These are phyloP conservation scores for Ceryle rudis DNA, from an alignment of 2,797 vertebrate species.

Conservation along the genomic window DNA sequence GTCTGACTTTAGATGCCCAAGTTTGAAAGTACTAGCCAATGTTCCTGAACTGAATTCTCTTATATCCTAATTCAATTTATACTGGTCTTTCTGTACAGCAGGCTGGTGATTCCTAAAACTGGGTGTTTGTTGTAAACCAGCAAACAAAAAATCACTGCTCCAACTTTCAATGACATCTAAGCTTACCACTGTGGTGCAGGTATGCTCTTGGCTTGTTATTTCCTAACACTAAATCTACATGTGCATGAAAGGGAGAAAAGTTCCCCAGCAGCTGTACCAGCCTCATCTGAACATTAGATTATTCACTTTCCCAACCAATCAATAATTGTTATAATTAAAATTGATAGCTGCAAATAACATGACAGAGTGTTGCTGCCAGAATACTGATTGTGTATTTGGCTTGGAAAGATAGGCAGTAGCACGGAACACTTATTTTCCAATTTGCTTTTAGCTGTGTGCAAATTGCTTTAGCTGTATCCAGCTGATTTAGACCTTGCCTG, in stretches of 20 bases:
- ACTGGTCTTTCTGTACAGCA: neutral
- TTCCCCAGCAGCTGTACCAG: slow-evolving; percentile 24
- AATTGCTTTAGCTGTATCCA: slow-evolving; percentile 87
- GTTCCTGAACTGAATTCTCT: neutral
- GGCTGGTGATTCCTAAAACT: neutral
- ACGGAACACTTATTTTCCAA: slow-evolving; percentile 87
- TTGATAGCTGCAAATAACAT: slow-evolving; percentile 87
- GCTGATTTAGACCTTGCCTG: slow-evolving; percentile 89
- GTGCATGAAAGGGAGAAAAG: neutral
- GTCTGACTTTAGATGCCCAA: neutral
- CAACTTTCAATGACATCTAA: neutral
- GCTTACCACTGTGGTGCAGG: neutral
- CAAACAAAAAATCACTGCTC: neutral
- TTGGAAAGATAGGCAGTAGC: slow-evolving; percentile 81
- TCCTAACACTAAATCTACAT: neutral
- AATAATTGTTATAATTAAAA: slow-evolving; percentile 90
- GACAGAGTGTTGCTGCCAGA: slow-evolving; percentile 81
- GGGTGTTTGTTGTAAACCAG: neutral
- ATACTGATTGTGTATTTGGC: slow-evolving; percentile 86
- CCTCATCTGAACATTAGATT: slow-evolving; percentile 77
- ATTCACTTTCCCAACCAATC: slow-evolving; percentile 85
- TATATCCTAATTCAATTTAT: neutral
- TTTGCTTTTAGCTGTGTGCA: slow-evolving; percentile 88
- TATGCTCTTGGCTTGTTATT: neutral
- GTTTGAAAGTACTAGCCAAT: neutral